These are phyloP conservation scores for Ceraclea dissimilis DNA, from an alignment of 2,888 invertebrate species.

Conservation along the genomic window DNA sequence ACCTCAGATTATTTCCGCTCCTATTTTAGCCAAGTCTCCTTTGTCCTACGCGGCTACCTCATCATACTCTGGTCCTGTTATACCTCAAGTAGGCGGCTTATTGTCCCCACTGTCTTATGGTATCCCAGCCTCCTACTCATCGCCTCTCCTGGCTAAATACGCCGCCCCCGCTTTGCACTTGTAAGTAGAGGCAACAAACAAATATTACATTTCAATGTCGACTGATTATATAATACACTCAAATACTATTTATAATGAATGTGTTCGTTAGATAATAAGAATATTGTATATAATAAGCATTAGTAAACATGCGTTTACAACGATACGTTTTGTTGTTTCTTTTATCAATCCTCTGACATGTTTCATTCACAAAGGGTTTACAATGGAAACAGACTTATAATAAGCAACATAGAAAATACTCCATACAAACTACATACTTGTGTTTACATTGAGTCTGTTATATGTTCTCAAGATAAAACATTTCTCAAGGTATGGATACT, in stretches of 20 bases:
- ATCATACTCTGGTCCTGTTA: constrained; percentile 4
- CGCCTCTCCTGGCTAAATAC: constrained; percentile 26
- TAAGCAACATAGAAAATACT: too few species aligned
- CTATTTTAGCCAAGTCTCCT: constrained; percentile 23
- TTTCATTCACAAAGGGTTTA: too few species aligned
- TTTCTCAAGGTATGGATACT: too few species aligned
- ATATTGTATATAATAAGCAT: neutral
- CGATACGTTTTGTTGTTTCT: too few species aligned
- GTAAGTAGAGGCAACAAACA: neutral
- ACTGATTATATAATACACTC: constrained; percentile 8
- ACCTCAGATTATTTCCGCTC: constrained; percentile 8
- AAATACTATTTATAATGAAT: neutral
- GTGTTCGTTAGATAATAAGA: neutral
- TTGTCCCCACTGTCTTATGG: constrained; percentile 8
- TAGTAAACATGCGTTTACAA: neutral
- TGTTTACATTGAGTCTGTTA: too few species aligned
- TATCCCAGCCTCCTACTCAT: constrained; percentile 22
- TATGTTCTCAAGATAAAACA: too few species aligned
- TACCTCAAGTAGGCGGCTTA: constrained; percentile 21
- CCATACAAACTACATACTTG: too few species aligned
- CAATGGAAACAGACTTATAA: too few species aligned
- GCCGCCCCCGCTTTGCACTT: constrained; percentile 24
- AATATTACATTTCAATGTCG: constrained; percentile 5
- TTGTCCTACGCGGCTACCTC: constrained; percentile 23
- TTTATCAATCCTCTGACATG: too few species aligned